Base-by-base conservation (phyloP, 2,113 vertebrate species). In the Rynchops niger region DNA sequence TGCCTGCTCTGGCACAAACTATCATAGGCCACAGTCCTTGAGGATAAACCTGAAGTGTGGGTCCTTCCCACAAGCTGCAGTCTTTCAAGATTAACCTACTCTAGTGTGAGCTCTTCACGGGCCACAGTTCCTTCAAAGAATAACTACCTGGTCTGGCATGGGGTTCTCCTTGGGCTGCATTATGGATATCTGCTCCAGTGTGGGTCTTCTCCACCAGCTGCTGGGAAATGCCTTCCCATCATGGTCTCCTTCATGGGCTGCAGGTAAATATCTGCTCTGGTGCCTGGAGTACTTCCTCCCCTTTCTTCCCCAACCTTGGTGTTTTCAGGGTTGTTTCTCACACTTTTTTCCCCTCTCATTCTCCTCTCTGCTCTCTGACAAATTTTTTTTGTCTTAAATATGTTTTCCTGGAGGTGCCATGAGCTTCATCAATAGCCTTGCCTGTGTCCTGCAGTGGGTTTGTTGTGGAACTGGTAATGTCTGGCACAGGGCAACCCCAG, bases 321-420 rank as follows among this genome's bases (percentile, higher is more conserved):
- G 27, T 80, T 91, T 88, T 40, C 50, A 80, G 27, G 14, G 11
- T 34, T 55, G 11, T 45, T 73, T 69, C 5, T 65, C 16, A 55
- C 8, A 6, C 1, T 15, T 49, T 38, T 58, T 47, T 6, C 1
- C 2, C 5, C 4, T 4, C 7, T 18, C 2, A 18, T 2, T 76
- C 29, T 53, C 69, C 11, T 36, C 17, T 61, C 22, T 88, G 7
- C 21, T 49, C 12, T 65, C 19, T 45, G 36, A 6, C 4, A n/a
- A 34, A 2, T 5, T 61, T n/a, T 67, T 72, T 34, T 6, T 18
- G 13, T 62, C 26, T 36, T 79, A 71, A 67, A 26, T 61, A 7
- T 20, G 0, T 78, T 81, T 91, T 89, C 5, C 8, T 7, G 55
- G 15, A 74, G 30, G 4, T 66, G 15, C 9, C 32, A 36, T 15